Percentiles rank a stretch among this genome's conserved stretches.
Conservation (phyloP, 2,888 invertebrate genomes). For the Zaprionus obscuricornis region DNA sequence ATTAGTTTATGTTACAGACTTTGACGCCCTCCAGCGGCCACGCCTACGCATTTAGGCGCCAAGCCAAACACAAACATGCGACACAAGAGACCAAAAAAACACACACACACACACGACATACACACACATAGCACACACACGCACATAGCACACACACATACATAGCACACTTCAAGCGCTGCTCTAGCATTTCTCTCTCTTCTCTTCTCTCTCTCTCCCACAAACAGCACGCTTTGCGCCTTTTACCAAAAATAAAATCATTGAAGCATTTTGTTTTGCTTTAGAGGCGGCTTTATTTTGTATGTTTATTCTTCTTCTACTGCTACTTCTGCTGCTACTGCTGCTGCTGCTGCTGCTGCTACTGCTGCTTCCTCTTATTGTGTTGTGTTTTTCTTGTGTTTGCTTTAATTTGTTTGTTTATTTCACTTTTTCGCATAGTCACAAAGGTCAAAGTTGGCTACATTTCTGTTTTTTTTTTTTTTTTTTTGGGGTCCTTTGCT, state of each 20-base stretch:
- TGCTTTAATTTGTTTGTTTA: constrained; percentile 73
- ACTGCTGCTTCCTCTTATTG: too few species aligned
- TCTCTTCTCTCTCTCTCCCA: too few species aligned
- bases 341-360: too few species aligned
- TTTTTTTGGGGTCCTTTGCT: constrained; percentile 25
- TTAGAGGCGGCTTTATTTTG: constrained; percentile 46
- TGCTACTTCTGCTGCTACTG: too few species aligned
- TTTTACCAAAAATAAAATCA: too few species aligned
- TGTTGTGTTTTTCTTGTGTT: constrained; percentile 46
- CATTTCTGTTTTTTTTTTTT: constrained; percentile 39
- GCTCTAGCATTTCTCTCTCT: neutral
- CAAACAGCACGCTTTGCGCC: too few species aligned
- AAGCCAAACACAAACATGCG: constrained; percentile 18
- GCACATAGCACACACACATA: neutral
- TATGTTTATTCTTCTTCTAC: too few species aligned
- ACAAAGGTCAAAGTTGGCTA: constrained; percentile 66
- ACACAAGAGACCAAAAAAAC: neutral
- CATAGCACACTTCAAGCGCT: neutral
- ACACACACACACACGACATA: neutral
- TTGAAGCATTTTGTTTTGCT: constrained; percentile 41
- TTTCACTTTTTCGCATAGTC: constrained; percentile 60
- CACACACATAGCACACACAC: neutral
- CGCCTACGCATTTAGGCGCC: constrained; percentile 29
- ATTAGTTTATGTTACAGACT: constrained; percentile 55
- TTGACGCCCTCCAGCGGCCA: constrained; percentile 7